Conservation (phyloP, 2,797 vertebrate genomes). For the Anguilla marmorata region DNA sequence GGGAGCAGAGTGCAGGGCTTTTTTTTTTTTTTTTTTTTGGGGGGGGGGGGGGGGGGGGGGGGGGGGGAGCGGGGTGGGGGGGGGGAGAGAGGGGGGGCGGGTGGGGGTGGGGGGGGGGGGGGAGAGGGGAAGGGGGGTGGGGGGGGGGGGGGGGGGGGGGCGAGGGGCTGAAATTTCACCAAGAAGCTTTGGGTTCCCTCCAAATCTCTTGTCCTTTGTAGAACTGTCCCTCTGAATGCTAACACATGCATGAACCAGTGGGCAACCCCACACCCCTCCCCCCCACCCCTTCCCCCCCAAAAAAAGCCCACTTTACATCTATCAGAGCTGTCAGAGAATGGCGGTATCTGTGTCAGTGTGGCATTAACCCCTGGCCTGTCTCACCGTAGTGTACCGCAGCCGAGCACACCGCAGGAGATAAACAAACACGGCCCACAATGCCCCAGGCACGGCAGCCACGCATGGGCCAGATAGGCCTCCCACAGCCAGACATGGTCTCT, state of each 20-base stretch:
- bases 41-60: slow-evolving; percentile 37
- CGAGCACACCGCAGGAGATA: not conserved
- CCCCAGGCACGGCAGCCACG: not conserved
- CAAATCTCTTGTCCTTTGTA: slow-evolving; percentile 56
- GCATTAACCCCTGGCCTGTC: slow-evolving; percentile 55
- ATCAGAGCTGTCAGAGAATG: slow-evolving; percentile 48
- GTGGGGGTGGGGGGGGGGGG: too few species aligned
- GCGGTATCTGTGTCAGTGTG: slow-evolving; percentile 48
- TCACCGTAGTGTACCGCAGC: slow-evolving; percentile 32
- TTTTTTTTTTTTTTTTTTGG: slow-evolving; percentile 42
- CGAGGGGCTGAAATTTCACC: slow-evolving; percentile 20
- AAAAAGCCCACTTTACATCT: slow-evolving; percentile 50
- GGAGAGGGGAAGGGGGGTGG: too few species aligned
- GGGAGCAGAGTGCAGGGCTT: slow-evolving; percentile 60
- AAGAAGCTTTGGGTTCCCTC: slow-evolving; percentile 66
- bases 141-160: not conserved
- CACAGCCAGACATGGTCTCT: not conserved
- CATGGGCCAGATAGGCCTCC: not conserved
- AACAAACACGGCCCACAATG: slow-evolving; percentile 13
- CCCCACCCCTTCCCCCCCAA: not conserved
- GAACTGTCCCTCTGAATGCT: not conserved
- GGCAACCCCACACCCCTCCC: slow-evolving; percentile 28
- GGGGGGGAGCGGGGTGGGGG: too few species aligned
- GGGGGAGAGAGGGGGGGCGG: too few species aligned
- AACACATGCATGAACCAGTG: slow-evolving; percentile 40